A percentile compares a stretch with the other conserved stretches of the same genome.
Evolutionary conservation across 2,797 vertebrate species (phyloP).

Genomic region (Lepilemur septentrionalis): DNA sequence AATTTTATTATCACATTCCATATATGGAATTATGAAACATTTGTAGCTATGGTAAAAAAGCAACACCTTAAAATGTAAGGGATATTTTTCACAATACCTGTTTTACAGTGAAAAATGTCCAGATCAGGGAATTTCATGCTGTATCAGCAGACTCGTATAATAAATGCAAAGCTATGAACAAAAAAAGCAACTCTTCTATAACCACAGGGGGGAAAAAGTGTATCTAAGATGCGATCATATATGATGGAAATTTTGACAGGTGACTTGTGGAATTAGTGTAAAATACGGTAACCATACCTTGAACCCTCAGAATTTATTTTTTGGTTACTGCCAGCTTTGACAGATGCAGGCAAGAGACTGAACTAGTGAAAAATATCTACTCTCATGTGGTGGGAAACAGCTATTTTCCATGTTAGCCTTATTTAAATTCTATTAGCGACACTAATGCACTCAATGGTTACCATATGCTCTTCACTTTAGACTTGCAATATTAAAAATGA

Average conservation of each 20-base stretch:
- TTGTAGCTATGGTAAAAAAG: slow-evolving; percentile 18
- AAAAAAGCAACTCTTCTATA: slow-evolving; percentile 17
- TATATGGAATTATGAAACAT: not conserved
- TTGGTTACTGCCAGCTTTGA: slow-evolving; percentile 33
- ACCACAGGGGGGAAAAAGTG: not conserved
- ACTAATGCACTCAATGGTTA: slow-evolving; percentile 52
- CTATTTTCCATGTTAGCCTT: slow-evolving; percentile 53
- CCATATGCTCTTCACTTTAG: slow-evolving; percentile 56
- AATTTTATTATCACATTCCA: slow-evolving; percentile 35
- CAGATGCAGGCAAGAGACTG: not conserved
- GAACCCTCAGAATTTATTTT: slow-evolving; percentile 34
- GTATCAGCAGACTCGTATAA: not conserved
- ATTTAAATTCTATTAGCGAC: slow-evolving; percentile 61
- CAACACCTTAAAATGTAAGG: not conserved
- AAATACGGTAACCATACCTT: not conserved
- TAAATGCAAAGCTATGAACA: not conserved
- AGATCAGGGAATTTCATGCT: slow-evolving; percentile 28
- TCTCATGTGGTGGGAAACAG: slow-evolving; percentile 17
- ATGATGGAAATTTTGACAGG: slow-evolving; percentile 1
- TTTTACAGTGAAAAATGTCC: slow-evolving; percentile 9
- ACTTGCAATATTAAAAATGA: slow-evolving; percentile 58
- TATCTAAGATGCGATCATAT: not conserved
- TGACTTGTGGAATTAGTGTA: slow-evolving; percentile 9
- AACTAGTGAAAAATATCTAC: slow-evolving; percentile 19
- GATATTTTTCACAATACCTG: not conserved